These are phyloP conservation scores for Hetaerina titia DNA, from an alignment of 2,888 invertebrate species.

Conservation along the genomic window DNA sequence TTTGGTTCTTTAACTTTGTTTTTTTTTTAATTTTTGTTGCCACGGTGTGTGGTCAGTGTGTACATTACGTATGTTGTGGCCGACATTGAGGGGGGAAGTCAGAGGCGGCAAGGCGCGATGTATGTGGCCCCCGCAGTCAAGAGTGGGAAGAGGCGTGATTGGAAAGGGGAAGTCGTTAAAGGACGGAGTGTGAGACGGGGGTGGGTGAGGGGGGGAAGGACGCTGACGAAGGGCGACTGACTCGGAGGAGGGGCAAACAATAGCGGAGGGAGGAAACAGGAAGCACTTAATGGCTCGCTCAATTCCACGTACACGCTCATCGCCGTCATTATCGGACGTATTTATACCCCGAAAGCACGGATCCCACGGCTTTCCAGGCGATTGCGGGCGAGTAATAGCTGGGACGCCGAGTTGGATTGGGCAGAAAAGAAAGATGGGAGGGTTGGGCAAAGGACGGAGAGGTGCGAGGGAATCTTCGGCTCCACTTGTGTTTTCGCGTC, in stretches of 20 bases:
- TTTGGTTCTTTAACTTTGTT: too few relatives aligned
- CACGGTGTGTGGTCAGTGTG: too few relatives aligned
- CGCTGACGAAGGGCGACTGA: neutral
- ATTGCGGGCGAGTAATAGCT: neutral
- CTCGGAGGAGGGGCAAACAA: neutral
- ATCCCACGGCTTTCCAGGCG: neutral
- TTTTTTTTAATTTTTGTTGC: too few relatives aligned
- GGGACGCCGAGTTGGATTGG: neutral
- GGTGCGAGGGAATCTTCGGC: neutral
- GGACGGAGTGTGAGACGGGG: neutral
- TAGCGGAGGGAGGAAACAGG: slow-evolving; percentile 10
- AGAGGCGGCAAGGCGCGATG: too few relatives aligned
- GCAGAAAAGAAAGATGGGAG: neutral
- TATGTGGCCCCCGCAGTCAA: neutral
- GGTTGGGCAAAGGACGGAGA: neutral
- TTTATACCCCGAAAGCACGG: slow-evolving; percentile 46
- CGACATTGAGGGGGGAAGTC: too few relatives aligned
- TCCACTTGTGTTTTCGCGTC: neutral
- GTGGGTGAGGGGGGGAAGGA: neutral
- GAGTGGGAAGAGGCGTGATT: neutral
- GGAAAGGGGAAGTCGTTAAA: neutral
- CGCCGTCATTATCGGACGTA: neutral
- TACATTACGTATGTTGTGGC: too few relatives aligned
- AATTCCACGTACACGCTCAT: neutral
- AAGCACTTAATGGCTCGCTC: slow-evolving; percentile 28